Base-by-base conservation (phyloP, 2,113 vertebrate genomes). In the Malurus cyaneus region DNA sequence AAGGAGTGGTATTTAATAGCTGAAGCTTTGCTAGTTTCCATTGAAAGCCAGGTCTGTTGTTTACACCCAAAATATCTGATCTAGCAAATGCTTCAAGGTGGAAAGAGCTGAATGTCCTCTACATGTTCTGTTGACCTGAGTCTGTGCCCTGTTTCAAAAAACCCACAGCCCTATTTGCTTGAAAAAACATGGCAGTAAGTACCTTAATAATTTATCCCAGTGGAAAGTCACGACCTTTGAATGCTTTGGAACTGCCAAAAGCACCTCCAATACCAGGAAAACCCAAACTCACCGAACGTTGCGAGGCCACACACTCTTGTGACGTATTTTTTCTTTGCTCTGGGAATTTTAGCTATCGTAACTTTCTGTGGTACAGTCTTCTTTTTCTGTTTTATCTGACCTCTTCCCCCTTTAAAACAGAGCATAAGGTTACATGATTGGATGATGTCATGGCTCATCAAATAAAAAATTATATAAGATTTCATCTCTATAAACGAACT, bases 371-470 rank as follows among this genome's bases (percentile, higher is more conserved):
- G 99, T 47, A 99, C 98, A 2, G 99, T 99, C 97, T 99, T 99
- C 98, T 99, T 99, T 96, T 99, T 99, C 97, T 99, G 99, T 98
- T 99, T 99, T 97, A 99, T 99, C 97, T 99, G 99, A 94, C 99
- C 99, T 96, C 99, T 98, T 78, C 99, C 99, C 92, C 99, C 99
- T 99, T 94, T 52, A 92, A 86, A 81, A 94, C 21, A 96, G 18
- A 90, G 39, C 6, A 72, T 7, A 62, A 65, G 8, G 64, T 97
- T 64, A n/a, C n/a, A n/a, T n/a, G n/a, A n/a, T n/a, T n/a, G n/a
- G n/a, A n/a, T n/a, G n/a, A n/a, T n/a, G n/a, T 8, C 41, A 57
- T 3, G 23, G 17, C 53, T 81, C 11, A 11, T 61, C 39, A 84
- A 60, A 84, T n/a, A 14, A 53, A 46, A 80, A 74, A 41, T 7